phyloP scores from a whole-genome alignment of 1,140 invertebrate species.

The Ericerus pela region DNA sequence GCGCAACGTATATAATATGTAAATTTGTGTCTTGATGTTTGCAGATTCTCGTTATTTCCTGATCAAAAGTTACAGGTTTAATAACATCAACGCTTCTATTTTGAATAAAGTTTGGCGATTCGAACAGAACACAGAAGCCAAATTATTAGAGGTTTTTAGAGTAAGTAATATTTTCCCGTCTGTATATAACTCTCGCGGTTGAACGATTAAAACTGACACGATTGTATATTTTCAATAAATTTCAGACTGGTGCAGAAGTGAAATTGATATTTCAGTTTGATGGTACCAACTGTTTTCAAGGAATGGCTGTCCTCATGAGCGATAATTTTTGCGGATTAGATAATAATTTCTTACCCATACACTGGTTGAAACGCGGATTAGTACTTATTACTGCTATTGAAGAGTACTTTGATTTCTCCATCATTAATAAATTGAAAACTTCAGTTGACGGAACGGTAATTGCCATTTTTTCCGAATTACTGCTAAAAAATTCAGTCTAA shows the following conservation, averaged over 20 bases:
- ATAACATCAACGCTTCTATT: neutral
- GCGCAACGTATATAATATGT: too few relatives aligned
- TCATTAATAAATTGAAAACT: neutral
- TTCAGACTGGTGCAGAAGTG: neutral
- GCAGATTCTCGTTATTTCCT: conserved; percentile 1
- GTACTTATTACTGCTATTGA: neutral
- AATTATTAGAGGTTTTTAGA: neutral
- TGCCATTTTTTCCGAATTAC: neutral
- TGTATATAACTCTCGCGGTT: neutral
- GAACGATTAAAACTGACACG: too few relatives aligned
- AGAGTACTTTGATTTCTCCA: neutral
- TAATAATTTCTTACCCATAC: neutral
- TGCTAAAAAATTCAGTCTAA: neutral
- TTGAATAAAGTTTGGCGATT: neutral
- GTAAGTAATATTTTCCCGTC: neutral
- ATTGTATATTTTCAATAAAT: too few relatives aligned
- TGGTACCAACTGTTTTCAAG: conserved; percentile 5
- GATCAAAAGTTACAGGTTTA: neutral
- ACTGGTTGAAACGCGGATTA: neutral
- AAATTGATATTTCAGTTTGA: conserved; percentile 1
- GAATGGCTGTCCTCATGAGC: neutral
- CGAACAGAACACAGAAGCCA: neutral
- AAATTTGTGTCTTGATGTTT: too few relatives aligned
- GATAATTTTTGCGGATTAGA: neutral
- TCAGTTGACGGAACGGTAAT: neutral